Conservation (phyloP, 2,113 vertebrate genomes). For the Mustela lutreola region DNA sequence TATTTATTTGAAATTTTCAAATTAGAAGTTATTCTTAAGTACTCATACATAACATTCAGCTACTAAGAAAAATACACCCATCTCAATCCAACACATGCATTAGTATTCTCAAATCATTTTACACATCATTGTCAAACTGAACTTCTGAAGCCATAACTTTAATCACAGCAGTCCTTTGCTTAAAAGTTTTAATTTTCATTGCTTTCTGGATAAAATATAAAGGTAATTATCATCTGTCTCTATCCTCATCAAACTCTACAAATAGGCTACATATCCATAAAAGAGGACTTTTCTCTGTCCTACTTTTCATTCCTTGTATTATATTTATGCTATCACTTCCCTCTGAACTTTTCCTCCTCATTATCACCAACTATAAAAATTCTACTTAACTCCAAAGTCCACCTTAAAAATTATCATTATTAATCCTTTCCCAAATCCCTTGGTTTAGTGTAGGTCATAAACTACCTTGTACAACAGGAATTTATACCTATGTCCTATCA, state of each 20-base stretch:
- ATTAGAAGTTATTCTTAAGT: not conserved
- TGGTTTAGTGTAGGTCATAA: conserved; percentile 31
- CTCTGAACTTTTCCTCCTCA: not conserved
- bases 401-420: conserved; percentile 31
- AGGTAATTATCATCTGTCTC: not conserved
- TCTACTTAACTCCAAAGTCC: not conserved
- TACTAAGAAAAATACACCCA: not conserved
- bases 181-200: conserved; percentile 29
- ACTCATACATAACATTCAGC: not conserved
- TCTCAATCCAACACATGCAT: not conserved
- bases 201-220: conserved; percentile 32
- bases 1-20: conserved; percentile 24
- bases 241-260: not conserved
- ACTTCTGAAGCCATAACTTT: conserved; percentile 20
- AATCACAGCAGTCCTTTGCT: not conserved
- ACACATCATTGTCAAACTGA: not conserved
- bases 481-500: not conserved
- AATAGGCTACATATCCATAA: not conserved
- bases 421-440: not conserved
- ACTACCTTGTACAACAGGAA: not conserved
- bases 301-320: not conserved
- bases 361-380: not conserved
- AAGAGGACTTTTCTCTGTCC: not conserved
- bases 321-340: not conserved
- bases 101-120: not conserved